These are phyloP conservation scores for Ectropis grisescens DNA, from an alignment of 1,140 invertebrate species.

Conservation along the genomic window DNA sequence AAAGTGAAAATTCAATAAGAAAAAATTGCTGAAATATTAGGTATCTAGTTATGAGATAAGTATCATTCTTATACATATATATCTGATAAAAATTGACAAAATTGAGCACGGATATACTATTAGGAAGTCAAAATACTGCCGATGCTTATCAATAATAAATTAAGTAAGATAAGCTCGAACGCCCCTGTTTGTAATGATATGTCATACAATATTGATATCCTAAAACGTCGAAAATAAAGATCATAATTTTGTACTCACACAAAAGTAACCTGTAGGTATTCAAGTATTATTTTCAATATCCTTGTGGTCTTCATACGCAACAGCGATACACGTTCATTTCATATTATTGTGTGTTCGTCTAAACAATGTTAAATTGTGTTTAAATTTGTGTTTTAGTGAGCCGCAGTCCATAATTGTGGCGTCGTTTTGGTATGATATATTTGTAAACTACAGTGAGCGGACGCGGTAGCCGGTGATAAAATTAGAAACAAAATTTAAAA, in stretches of 20 bases:
- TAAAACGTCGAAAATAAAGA: conserved; percentile 12
- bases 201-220: too few species aligned
- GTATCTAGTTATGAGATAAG: conserved; percentile 55
- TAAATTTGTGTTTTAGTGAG: conserved; percentile 35
- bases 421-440: conserved; percentile 51
- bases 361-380: conserved; percentile 33
- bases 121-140: conserved; percentile 57
- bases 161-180: conserved; percentile 36
- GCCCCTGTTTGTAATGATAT: conserved; percentile 10
- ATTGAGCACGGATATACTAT: conserved; percentile 64
- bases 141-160: conserved; percentile 43
- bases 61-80: conserved; percentile 35
- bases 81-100: conserved; percentile 48
- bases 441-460: conserved; percentile 60
- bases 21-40: conserved; percentile 54
- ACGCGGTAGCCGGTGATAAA: conserved; percentile 60
- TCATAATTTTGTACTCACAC: conserved; percentile 48
- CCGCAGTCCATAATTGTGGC: conserved; percentile 33
- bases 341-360: conserved; percentile 41
- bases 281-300: conserved; percentile 56
- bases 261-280: too few species aligned
- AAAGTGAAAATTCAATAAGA: too few species aligned
- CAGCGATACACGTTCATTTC: conserved; percentile 59
- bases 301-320: conserved; percentile 66
- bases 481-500: conserved; percentile 59